Base-by-base conservation (phyloP, 2,888 invertebrate species). In the Dromius quadrimaculatus region DNA sequence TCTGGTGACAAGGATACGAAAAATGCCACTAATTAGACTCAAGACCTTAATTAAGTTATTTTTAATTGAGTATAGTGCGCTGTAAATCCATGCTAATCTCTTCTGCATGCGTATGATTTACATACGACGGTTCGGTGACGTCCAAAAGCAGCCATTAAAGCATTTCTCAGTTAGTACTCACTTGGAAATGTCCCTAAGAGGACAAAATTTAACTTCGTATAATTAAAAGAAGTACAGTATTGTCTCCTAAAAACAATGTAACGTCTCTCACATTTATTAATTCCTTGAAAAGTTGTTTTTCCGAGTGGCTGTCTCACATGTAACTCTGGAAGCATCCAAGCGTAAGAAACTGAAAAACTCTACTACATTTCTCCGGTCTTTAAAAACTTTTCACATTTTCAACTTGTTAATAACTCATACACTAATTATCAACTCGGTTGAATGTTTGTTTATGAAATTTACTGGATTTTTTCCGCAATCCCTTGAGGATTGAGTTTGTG, bases 11-110 rank as follows among this genome's bases (percentile, higher is more conserved):
- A 65, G 57, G 63, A 73, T 69, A 72, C 47, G 74, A 78, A 77
- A 79, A 78, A 78, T 75, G 79, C 81, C 79, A 83, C 85, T 87
- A 87, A 87, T 87, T 87, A 87, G 86, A 84, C 85, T 85, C 85
- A 86, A 87, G 86, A 86, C 85, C 85, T 85, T 87, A 87, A 87
- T 87, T 87, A 86, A 87, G 87, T 87, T 85, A 86, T 87, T 87
- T 87, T 87, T 87, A 87, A 87, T 87, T 86, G 86, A 86, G 85
- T 84, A 62, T 70, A 84, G 77, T 78, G 71, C 72, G 74, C 68
- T 71, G 75, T 74, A 76, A 77, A 73, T 72, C 77, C 74, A 75
- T 75, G 75, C 59, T 68, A 68, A 68, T 68, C 41, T 59, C 45
- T 50, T 68, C 17, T 36, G 57, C 59, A 59, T 59, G n/a, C n/a